Evolutionary conservation across 23 tunicate genomes (phyloP).

Genomic region (Halocynthia aurantium): DNA sequence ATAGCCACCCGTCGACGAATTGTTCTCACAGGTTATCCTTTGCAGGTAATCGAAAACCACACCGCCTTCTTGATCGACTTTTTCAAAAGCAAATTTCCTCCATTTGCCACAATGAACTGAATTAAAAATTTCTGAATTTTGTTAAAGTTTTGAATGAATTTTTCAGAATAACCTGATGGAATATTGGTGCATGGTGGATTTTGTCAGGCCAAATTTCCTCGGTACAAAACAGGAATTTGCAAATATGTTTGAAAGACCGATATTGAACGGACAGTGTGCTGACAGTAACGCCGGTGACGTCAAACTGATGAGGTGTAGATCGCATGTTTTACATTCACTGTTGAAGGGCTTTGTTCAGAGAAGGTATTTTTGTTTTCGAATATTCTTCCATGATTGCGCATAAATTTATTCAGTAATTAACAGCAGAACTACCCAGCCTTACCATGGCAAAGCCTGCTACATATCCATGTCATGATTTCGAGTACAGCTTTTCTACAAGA

Average conservation of each 20-base stretch:
- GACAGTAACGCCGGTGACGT: slow-evolving; percentile 75
- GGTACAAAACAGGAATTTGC: slow-evolving; percentile 88
- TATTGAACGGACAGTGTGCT: slow-evolving; percentile 84
- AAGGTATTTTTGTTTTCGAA: slow-evolving; percentile 35
- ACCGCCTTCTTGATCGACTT: not conserved
- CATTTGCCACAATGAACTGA: not conserved
- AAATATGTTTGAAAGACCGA: slow-evolving; percentile 97
- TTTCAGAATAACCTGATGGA: slow-evolving; percentile 87
- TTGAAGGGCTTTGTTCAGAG: slow-evolving; percentile 93
- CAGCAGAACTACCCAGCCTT: too few species aligned
- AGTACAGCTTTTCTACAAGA: too few species aligned
- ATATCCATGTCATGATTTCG: too few species aligned
- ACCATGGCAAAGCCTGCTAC: too few species aligned
- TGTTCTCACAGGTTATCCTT: slow-evolving; percentile 88
- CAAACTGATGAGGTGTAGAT: slow-evolving; percentile 73
- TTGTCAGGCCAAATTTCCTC: slow-evolving; percentile 87
- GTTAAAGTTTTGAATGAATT: not conserved
- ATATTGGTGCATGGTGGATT: slow-evolving; percentile 99
- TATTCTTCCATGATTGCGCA: too few species aligned
- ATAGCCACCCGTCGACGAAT: slow-evolving; percentile 71
- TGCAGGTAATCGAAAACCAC: slow-evolving; percentile 50
- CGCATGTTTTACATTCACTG: slow-evolving; percentile 86
- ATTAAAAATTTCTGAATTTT: not conserved
- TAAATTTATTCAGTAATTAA: too few species aligned
- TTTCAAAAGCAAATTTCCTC: too few species aligned